Conservation (phyloP, 2,113 vertebrate genomes). For the Cyanoliseus patagonus region DNA sequence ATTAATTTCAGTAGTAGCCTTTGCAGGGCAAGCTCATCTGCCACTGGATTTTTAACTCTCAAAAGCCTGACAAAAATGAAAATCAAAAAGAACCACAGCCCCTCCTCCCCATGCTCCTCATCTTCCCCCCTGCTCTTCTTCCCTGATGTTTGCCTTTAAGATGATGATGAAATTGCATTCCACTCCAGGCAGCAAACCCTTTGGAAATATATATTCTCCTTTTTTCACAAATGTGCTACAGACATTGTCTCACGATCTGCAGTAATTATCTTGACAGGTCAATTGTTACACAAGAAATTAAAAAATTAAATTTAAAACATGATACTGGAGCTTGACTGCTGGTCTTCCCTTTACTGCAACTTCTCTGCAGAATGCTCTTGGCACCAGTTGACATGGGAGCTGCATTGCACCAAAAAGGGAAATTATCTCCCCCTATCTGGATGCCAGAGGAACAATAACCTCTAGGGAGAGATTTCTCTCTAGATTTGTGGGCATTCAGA, state of each 20-base stretch:
- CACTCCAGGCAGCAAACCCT: constrained; percentile 8
- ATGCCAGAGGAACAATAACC: constrained; percentile 56
- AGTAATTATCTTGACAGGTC: constrained; percentile 78
- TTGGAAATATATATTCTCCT: constrained; percentile 33
- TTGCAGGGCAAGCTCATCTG: neutral
- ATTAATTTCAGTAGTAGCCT: constrained; percentile 1
- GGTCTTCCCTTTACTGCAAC: constrained; percentile 58
- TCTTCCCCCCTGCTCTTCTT: neutral
- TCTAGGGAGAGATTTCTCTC: constrained; percentile 12
- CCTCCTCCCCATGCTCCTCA: fast-evolving
- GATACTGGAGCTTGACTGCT: constrained; percentile 61
- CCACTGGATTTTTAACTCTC: neutral
- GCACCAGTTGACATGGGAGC: constrained; percentile 58
- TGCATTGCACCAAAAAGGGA: constrained; percentile 71
- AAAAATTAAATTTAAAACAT: constrained; percentile 65
- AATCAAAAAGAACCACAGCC: neutral
- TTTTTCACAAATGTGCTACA: constrained; percentile 61
- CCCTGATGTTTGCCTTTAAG: constrained; percentile 35
- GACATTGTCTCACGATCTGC: constrained; percentile 61
- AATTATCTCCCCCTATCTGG: constrained; percentile 1
- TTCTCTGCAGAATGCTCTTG: constrained; percentile 68
- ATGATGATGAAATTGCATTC: constrained; percentile 31
- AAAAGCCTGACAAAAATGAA: neutral
- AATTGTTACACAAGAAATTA: constrained; percentile 72
- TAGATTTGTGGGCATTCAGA: constrained; percentile 6